Evolutionary conservation across 2,113 vertebrate species (phyloP).

Genomic region (Crotalus tigris): DNA sequence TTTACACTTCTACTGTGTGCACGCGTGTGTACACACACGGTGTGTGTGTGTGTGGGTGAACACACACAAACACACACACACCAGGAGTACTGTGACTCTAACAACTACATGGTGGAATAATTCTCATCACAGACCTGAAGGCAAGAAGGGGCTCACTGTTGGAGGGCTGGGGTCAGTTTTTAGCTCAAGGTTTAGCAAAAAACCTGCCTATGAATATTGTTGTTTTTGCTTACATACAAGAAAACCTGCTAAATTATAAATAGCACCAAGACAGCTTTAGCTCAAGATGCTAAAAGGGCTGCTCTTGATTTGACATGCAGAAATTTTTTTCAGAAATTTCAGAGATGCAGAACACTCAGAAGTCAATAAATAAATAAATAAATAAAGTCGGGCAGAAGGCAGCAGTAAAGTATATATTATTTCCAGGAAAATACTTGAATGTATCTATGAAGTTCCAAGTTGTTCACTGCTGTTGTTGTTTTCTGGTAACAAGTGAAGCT

Average conservation of each 20-base stretch:
- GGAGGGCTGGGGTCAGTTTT: neutral
- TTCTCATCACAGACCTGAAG: neutral
- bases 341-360: neutral
- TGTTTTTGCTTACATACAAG: neutral
- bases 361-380: neutral
- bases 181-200: neutral
- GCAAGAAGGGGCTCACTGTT: neutral
- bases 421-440: neutral
- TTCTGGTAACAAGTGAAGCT: neutral
- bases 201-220: neutral
- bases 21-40: accelerated
- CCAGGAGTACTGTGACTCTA: neutral
- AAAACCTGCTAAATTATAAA: neutral
- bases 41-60: too few species aligned
- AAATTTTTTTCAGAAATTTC: neutral
- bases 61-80: neutral
- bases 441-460: neutral
- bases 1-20: neutral
- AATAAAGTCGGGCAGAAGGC: neutral
- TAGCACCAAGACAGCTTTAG: neutral
- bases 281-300: neutral
- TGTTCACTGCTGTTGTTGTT: neutral
- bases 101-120: neutral
- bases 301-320: neutral
- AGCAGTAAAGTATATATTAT: neutral